Evolutionary conservation across 2,888 invertebrate genomes (phyloP).

Genomic region (Eupithecia centaureata): DNA sequence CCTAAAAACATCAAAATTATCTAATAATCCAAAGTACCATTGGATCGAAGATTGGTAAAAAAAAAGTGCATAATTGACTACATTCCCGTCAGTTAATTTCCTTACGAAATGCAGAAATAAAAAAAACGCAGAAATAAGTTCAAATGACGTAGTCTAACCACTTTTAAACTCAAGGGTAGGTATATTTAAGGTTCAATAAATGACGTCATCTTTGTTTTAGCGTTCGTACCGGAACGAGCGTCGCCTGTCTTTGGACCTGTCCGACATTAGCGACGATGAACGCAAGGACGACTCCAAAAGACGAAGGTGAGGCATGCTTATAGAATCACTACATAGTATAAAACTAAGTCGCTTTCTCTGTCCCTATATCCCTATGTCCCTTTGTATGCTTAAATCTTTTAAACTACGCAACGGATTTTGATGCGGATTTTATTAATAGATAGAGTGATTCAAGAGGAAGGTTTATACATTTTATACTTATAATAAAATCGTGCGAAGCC

Average conservation of each 20-base stretch:
- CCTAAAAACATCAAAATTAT: neutral
- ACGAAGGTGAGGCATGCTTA: conserved; percentile 16
- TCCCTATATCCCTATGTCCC: no score
- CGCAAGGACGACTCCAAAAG: conserved; percentile 35
- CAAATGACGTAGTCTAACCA: neutral
- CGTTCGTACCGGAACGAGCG: conserved; percentile 55
- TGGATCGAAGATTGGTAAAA: neutral
- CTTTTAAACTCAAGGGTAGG: neutral
- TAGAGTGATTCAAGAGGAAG: no score
- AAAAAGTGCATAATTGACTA: neutral
- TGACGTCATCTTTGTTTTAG: conserved; percentile 37
- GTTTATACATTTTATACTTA: no score
- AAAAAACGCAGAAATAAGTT: neutral
- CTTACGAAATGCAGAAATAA: neutral
- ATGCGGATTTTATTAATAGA: no score
- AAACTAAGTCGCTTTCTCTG: no score
- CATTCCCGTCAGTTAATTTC: neutral
- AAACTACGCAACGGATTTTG: no score
- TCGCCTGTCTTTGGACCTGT: conserved; percentile 61
- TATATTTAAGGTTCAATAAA: neutral
- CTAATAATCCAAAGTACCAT: neutral
- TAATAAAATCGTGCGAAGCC: no score
- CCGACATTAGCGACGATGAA: conserved; percentile 74
- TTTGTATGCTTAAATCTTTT: no score
- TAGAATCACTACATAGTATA: neutral